A percentile compares a stretch with the other conserved stretches of the same genome.
phyloP scores from a whole-genome alignment of 2,113 vertebrate species.

The Hemicordylus capensis region DNA sequence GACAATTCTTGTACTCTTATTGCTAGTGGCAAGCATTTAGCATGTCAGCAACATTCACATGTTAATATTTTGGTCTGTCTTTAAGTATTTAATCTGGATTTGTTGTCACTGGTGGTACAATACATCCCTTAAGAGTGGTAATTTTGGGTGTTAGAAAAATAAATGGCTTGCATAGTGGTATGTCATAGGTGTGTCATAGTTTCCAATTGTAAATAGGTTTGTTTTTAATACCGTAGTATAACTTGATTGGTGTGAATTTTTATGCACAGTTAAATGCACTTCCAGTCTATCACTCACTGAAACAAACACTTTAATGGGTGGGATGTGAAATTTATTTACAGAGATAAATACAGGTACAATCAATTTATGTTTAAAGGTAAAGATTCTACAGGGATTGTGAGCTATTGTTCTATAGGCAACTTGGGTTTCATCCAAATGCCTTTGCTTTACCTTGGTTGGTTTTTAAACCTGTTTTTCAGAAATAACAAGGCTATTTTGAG shows the following conservation, averaged over 20 bases:
- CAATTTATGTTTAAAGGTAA: background rate
- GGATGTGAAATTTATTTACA: background rate
- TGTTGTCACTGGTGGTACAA: background rate
- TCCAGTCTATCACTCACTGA: conserved; percentile 7
- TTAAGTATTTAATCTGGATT: conserved; percentile 9
- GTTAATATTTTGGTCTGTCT: background rate
- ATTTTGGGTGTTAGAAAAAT: background rate
- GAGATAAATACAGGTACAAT: background rate
- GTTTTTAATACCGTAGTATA: background rate
- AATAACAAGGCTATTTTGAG: conserved; percentile 19
- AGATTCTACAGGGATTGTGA: background rate
- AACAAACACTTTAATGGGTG: conserved; percentile 1
- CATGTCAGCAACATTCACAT: background rate
- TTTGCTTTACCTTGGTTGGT: background rate
- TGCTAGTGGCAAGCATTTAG: background rate
- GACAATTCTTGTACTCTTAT: background rate
- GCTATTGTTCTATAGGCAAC: background rate
- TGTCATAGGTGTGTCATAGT: conserved; percentile 30
- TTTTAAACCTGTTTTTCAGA: conserved; percentile 39
- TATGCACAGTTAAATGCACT: conserved; percentile 18
- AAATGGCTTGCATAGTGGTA: background rate
- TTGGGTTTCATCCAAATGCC: background rate
- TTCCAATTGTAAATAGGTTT: conserved; percentile 42
- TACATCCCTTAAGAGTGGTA: background rate
- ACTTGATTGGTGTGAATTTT: conserved; percentile 11